Conservation (phyloP, 1,140 invertebrate genomes). For the Thaumatotibia leucotreta region DNA sequence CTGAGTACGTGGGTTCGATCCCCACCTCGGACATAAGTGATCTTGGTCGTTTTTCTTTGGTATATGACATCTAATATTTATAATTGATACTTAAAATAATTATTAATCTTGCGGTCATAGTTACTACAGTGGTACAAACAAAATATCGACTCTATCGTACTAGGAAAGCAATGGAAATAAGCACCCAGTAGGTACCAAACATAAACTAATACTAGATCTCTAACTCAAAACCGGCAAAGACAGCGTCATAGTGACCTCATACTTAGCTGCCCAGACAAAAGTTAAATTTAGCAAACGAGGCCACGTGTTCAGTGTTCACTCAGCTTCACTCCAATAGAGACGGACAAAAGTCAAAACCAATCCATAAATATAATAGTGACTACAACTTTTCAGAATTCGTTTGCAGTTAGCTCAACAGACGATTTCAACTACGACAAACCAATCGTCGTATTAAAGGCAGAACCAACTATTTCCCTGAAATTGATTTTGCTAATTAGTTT, state of each 20-base stretch:
- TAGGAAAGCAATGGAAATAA: not conserved
- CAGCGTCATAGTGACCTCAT: slow-evolving; percentile 6
- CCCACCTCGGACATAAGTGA: no score
- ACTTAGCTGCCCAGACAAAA: not conserved
- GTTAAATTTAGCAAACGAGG: slow-evolving; percentile 9
- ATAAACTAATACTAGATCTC: not conserved
- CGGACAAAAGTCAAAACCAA: not conserved
- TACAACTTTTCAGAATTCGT: not conserved
- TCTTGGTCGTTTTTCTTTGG: no score
- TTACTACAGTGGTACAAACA: no score
- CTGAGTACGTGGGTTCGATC: no score
- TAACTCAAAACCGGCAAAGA: not conserved
- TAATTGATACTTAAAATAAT: no score
- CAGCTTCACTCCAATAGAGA: not conserved
- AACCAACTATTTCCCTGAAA: no score
- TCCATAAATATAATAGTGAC: not conserved
- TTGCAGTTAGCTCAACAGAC: not conserved
- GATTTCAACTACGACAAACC: no score
- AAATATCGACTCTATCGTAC: no score
- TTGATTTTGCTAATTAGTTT: no score
- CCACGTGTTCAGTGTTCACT: not conserved
- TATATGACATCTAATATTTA: no score
- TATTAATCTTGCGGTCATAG: no score
- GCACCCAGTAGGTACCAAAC: not conserved
- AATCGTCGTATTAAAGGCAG: no score